phyloP scores from a whole-genome alignment of 1,140 invertebrate genomes.

The Odontomachus brunneus region DNA sequence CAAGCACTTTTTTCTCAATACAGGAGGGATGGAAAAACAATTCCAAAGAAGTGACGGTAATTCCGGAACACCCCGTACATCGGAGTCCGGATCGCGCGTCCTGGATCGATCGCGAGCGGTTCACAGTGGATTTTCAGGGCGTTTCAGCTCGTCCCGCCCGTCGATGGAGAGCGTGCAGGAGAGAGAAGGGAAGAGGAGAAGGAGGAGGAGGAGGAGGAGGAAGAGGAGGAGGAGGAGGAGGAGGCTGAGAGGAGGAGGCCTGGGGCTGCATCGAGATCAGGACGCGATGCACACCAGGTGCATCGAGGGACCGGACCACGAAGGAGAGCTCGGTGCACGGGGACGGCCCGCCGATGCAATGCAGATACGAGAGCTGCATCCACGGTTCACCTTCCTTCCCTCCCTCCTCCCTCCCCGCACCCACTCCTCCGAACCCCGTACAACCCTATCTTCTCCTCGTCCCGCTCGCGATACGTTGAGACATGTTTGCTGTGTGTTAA shows the following conservation, averaged over 20 bases:
- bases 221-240: slow-evolving; percentile 39
- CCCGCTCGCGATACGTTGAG: slow-evolving; percentile 14
- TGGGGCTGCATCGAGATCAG: slow-evolving; percentile 77
- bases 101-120: slow-evolving; percentile 61
- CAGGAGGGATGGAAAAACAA: background rate
- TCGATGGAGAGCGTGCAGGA: slow-evolving; percentile 19
- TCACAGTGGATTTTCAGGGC: slow-evolving; percentile 71
- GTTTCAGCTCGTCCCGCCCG: slow-evolving; percentile 56
- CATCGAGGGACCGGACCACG: slow-evolving; percentile 73
- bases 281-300: slow-evolving; percentile 82
- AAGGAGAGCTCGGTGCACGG: slow-evolving; percentile 41
- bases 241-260: slow-evolving; percentile 63
- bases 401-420: background rate
- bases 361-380: slow-evolving; percentile 75
- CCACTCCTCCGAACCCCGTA: slow-evolving; percentile 14
- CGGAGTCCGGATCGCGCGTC: slow-evolving; percentile 33
- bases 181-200: background rate
- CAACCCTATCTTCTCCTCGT: slow-evolving; percentile 17
- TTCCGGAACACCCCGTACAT: slow-evolving; percentile 24
- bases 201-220: background rate
- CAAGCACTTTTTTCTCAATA: too few relatives aligned
- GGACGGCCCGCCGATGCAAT: slow-evolving; percentile 74
- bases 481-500: slow-evolving; percentile 20
- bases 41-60: background rate
- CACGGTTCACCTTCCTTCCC: slow-evolving; percentile 53